Evolutionary conservation across 2,113 vertebrate genomes (phyloP).

Genomic region (Rattus rattus): DNA sequence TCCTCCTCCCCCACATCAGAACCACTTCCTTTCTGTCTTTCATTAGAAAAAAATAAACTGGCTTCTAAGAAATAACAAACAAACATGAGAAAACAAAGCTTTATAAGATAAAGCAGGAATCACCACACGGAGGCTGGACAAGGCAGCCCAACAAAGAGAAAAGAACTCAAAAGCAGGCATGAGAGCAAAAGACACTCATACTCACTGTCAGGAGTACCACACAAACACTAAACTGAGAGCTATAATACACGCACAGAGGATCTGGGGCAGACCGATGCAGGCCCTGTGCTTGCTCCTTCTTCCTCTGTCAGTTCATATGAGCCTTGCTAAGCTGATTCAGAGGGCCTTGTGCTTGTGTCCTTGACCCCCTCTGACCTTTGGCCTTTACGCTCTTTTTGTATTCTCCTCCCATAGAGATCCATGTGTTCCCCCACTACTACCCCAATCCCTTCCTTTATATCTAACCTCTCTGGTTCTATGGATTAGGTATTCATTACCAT

Average conservation of each 20-base stretch:
- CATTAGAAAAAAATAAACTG: not conserved
- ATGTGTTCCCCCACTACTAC: accelerated
- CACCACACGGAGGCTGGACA: not conserved
- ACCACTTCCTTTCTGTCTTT: not conserved
- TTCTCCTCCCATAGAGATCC: not conserved
- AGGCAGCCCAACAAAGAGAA: not conserved
- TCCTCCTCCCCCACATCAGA: not conserved
- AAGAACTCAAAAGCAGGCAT: not conserved
- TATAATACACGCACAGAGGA: not conserved
- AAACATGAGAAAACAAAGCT: not conserved
- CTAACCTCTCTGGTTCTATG: not conserved
- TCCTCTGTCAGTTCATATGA: not conserved
- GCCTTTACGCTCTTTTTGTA: not conserved
- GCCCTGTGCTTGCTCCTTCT: not conserved
- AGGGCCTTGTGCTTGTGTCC: not conserved
- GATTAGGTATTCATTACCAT: not conserved
- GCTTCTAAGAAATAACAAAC: not conserved
- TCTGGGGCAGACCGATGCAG: not conserved
- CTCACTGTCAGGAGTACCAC: not conserved
- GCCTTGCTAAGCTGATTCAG: not conserved
- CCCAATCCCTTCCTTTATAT: not conserved
- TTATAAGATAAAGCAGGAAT: not conserved
- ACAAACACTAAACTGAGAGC: not conserved
- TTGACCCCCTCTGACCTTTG: too few relatives aligned
- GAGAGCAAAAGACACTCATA: not conserved